Percentiles rank a stretch among this genome's conserved stretches.
These are phyloP conservation scores for Standfussiana lucernea DNA, from an alignment of 2,888 invertebrate genomes.

Conservation along the genomic window DNA sequence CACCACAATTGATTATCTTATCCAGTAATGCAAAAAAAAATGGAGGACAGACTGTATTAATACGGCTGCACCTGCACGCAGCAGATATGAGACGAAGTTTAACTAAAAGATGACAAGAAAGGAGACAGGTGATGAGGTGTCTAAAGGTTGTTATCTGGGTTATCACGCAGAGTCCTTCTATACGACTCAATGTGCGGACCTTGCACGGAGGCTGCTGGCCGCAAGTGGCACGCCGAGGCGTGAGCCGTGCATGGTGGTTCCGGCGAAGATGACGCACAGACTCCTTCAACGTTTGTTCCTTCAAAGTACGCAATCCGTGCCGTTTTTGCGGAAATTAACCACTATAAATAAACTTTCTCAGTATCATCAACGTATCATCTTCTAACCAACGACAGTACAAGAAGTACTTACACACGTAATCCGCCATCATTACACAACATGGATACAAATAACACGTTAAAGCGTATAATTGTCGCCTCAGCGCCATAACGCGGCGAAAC, in stretches of 20 bases:
- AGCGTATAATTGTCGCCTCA: conserved; percentile 51
- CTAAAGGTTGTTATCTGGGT: background rate
- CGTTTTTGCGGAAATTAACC: background rate
- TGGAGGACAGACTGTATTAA: too few relatives aligned
- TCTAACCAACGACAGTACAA: background rate
- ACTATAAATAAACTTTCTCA: background rate
- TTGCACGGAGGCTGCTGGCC: background rate
- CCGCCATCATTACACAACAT: conserved; percentile 27
- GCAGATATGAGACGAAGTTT: background rate
- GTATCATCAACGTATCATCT: background rate
- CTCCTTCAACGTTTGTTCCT: background rate
- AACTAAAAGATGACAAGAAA: background rate
- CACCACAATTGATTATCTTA: too few relatives aligned
- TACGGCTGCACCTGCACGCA: background rate
- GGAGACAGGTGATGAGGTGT: background rate
- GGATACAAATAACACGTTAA: conserved; percentile 39
- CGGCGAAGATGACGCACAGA: background rate
- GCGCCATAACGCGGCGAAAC: conserved; percentile 20
- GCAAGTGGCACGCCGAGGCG: background rate
- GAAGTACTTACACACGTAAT: conserved; percentile 24
- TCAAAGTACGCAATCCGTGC: background rate
- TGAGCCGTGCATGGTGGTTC: background rate
- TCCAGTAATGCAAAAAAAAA: background rate
- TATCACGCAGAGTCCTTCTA: too few relatives aligned
- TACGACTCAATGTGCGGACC: background rate